Percentiles rank a stretch among this genome's conserved stretches.
Conservation (phyloP, 2,797 vertebrate genomes). For the Helicolenus hilgendorfi region DNA sequence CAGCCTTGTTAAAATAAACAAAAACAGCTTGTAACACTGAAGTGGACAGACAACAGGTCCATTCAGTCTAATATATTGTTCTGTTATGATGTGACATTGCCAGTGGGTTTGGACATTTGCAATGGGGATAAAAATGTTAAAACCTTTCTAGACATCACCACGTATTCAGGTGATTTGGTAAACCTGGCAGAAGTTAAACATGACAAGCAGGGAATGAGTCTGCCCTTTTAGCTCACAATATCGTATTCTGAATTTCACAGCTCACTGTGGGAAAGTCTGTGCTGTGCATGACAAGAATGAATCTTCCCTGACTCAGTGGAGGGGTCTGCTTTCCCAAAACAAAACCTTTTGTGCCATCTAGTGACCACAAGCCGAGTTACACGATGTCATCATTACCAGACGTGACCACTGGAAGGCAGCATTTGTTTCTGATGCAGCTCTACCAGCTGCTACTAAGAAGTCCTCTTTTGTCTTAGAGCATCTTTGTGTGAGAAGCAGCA, state of each 20-base stretch:
- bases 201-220: not conserved
- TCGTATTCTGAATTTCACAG: not conserved
- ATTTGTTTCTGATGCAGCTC: not conserved
- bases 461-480: not conserved
- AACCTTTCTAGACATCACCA: not conserved
- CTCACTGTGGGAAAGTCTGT: not conserved
- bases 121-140: not conserved
- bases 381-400: rapidly evolving
- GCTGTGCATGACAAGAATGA: not conserved
- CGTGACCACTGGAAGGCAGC: slow-evolving; percentile 8
- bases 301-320: not conserved
- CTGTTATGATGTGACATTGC: not conserved
- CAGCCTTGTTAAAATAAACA: not conserved
- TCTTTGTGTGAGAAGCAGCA: not conserved
- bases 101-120: not conserved
- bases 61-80: not conserved
- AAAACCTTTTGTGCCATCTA: slow-evolving; percentile 66
- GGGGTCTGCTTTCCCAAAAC: not conserved
- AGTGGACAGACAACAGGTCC: not conserved
- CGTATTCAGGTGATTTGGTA: not conserved
- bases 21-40: not conserved
- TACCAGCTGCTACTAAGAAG: not conserved
- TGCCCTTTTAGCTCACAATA: not conserved
- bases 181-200: not conserved
- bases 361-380: not conserved